phyloP scores from a whole-genome alignment of 2,888 invertebrate genomes.

The Cordilura impudica region DNA sequence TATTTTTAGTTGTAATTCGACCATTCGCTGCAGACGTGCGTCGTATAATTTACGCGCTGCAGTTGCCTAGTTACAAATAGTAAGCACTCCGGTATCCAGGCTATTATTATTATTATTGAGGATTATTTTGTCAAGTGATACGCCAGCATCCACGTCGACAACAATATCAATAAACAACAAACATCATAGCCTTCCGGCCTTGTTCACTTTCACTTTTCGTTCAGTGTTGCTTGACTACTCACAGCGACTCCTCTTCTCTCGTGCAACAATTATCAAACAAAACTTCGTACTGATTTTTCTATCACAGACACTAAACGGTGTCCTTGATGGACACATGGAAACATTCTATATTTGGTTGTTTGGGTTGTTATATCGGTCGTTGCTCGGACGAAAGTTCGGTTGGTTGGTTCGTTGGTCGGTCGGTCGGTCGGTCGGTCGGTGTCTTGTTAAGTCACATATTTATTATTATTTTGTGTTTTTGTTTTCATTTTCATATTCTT shows the following conservation, averaged over 20 bases:
- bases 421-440: slow-evolving; percentile 40
- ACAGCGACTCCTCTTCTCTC: slow-evolving; percentile 62
- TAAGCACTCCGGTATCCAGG: slow-evolving; percentile 42
- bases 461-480: slow-evolving; percentile 1
- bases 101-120: neutral
- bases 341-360: slow-evolving; percentile 48
- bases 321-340: slow-evolving; percentile 54
- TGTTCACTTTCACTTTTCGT: slow-evolving; percentile 73
- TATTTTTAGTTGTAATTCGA: slow-evolving; percentile 79
- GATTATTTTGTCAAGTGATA: slow-evolving; percentile 24
- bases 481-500: slow-evolving; percentile 17
- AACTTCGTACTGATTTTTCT: slow-evolving; percentile 48
- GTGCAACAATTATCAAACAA: slow-evolving; percentile 27
- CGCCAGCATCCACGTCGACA: slow-evolving; percentile 16
- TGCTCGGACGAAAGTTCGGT: slow-evolving; percentile 33
- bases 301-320: slow-evolving; percentile 64
- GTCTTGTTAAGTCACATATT: slow-evolving; percentile 7
- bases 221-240: slow-evolving; percentile 58
- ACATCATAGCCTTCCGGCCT: slow-evolving; percentile 57
- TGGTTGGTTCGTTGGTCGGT: slow-evolving; percentile 26
- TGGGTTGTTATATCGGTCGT: slow-evolving; percentile 33
- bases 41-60: slow-evolving; percentile 61
- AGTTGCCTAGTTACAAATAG: slow-evolving; percentile 54
- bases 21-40: slow-evolving; percentile 73
- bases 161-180: slow-evolving; percentile 9